Conservation (phyloP, 64 coral and sea anemone species). For the Montipora efflorescens region DNA sequence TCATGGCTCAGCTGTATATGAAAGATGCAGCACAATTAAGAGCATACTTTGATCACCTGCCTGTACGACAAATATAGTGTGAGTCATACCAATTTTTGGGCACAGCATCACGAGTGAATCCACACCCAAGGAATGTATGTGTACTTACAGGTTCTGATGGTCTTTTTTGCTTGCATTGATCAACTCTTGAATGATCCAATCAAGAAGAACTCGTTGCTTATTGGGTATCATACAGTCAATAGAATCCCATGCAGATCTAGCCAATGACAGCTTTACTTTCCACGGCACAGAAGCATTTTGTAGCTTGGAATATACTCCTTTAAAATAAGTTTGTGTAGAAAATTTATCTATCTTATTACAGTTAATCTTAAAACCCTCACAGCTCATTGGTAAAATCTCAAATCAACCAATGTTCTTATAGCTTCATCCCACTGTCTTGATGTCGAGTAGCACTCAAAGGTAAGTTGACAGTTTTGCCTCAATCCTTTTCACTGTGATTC, state of each 20-base stretch:
- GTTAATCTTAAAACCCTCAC: too few relatives aligned
- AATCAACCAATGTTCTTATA: too few relatives aligned
- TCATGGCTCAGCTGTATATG: too few relatives aligned
- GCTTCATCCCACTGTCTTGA: too few relatives aligned
- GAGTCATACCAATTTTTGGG: too few relatives aligned
- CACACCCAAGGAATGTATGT: neutral
- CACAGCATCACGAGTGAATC: neutral
- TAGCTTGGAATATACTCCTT: constrained; percentile 82
- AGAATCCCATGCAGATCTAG: constrained; percentile 68
- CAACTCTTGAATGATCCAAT: constrained; percentile 79
- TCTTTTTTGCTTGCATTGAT: constrained; percentile 60
- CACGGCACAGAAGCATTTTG: constrained; percentile 50
- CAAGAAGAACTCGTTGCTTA: constrained; percentile 84
- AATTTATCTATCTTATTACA: neutral
- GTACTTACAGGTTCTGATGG: neutral
- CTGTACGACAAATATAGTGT: too few relatives aligned
- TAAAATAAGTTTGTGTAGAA: neutral
- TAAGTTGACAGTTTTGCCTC: too few relatives aligned
- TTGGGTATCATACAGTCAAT: constrained; percentile 79
- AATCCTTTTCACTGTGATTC: too few relatives aligned
- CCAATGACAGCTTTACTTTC: constrained; percentile 66
- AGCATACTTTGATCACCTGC: too few relatives aligned
- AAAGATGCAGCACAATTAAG: too few relatives aligned
- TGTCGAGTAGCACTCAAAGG: too few relatives aligned
- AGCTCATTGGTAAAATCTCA: too few relatives aligned